These are phyloP conservation scores for Dicroscelio sp. DNA, from an alignment of 2,888 invertebrate genomes.

Conservation along the genomic window DNA sequence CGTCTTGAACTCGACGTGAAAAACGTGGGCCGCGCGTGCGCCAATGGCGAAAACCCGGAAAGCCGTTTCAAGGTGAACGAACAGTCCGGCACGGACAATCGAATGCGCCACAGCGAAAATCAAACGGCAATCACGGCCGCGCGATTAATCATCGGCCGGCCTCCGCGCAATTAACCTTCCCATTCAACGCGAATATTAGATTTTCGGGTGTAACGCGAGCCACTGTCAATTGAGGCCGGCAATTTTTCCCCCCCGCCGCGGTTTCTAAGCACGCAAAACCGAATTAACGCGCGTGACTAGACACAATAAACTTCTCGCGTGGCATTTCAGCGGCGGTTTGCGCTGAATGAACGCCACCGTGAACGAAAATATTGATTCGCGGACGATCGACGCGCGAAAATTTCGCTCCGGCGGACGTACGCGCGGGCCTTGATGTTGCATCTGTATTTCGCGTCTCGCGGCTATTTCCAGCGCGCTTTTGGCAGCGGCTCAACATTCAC, in stretches of 20 bases:
- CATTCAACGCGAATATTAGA: conserved; percentile 48
- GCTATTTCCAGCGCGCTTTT: conserved; percentile 66
- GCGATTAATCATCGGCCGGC: conserved; percentile 39
- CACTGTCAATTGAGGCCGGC: conserved; percentile 26
- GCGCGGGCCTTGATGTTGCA: conserved; percentile 62
- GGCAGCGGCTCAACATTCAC: conserved; percentile 60
- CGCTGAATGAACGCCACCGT: no score
- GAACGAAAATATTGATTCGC: conserved; percentile 62
- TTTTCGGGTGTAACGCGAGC: conserved; percentile 47
- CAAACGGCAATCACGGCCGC: not conserved
- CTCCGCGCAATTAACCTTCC: conserved; percentile 46
- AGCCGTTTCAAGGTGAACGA: no score
- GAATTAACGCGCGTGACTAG: conserved; percentile 61
- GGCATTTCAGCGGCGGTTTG: conserved; percentile 1
- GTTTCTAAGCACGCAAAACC: conserved; percentile 28
- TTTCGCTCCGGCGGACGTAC: conserved; percentile 31
- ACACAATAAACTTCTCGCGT: conserved; percentile 40
- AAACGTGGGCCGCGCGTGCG: no score
- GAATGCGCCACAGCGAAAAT: no score
- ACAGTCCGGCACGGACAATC: no score
- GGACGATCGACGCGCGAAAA: conserved; percentile 33
- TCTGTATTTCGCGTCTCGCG: conserved; percentile 42
- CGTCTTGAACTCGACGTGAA: no score
- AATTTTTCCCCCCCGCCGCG: conserved; percentile 34
- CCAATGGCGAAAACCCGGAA: no score